A percentile compares a stretch with the other conserved stretches of the same genome.
phyloP scores from a whole-genome alignment of 2,797 vertebrate genomes.

The Melanotaenia trifasciata region DNA sequence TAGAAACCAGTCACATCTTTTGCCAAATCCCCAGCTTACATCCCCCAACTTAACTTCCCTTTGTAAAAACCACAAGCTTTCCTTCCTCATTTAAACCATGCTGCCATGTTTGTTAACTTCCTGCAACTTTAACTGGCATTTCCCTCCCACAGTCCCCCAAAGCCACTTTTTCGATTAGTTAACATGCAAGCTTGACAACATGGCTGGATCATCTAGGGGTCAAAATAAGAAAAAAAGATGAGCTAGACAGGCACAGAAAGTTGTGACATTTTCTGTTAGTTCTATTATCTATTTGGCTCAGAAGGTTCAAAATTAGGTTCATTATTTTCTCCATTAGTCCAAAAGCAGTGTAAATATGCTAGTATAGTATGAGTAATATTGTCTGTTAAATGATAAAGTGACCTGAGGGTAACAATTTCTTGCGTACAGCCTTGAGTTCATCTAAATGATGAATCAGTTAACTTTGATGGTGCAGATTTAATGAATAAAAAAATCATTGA shows the following conservation, averaged over 20 bases:
- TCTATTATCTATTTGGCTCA: too few relatives aligned
- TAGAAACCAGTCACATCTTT: constrained; percentile 37
- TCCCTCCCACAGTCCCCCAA: neutral
- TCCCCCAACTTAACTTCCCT: neutral
- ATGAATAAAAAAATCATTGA: neutral
- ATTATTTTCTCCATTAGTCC: too few relatives aligned
- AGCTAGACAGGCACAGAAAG: neutral
- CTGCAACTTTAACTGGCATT: neutral
- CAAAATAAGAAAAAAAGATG: neutral
- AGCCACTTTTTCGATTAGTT: neutral
- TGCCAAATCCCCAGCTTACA: constrained; percentile 21
- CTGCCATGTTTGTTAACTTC: constrained; percentile 45
- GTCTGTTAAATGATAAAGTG: too few relatives aligned
- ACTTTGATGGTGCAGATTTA: neutral
- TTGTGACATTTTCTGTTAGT: neutral
- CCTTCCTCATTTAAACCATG: constrained; percentile 32
- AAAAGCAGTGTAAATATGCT: too few relatives aligned
- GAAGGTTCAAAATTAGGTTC: neutral
- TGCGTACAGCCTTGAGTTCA: neutral
- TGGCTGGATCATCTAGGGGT: neutral
- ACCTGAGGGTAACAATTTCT: too few relatives aligned
- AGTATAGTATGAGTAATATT: too few relatives aligned
- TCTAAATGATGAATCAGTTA: neutral
- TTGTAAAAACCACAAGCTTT: neutral
- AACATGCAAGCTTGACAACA: neutral